These are phyloP conservation scores for Nomada ferruginata DNA, from an alignment of 2,888 invertebrate species.

Conservation along the genomic window DNA sequence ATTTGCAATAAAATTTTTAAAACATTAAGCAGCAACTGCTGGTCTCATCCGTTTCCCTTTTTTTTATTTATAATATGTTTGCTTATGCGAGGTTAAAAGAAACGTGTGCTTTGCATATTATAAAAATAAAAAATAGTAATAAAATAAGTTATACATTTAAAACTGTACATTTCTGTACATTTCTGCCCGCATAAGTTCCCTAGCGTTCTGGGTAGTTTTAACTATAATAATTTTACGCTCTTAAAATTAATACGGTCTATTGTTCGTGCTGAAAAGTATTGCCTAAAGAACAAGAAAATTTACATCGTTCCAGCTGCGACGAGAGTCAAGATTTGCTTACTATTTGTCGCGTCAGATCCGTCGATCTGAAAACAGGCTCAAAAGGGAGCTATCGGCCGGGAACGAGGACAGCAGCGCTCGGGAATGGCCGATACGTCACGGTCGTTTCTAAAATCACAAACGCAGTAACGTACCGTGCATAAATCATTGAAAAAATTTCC, in stretches of 20 bases:
- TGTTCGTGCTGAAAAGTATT: not conserved
- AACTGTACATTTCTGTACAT: not conserved
- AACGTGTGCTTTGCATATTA: not conserved
- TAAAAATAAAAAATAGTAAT: not conserved
- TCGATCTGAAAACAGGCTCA: constrained; percentile 57
- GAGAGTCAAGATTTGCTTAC: constrained; percentile 34
- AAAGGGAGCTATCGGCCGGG: constrained; percentile 58
- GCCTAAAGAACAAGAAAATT: constrained; percentile 18
- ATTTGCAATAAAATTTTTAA: constrained; percentile 69
- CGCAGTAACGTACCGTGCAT: constrained; percentile 51
- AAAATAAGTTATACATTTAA: not conserved
- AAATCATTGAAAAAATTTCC: constrained; percentile 24
- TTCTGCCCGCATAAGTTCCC: not conserved
- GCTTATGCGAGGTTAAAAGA: not conserved
- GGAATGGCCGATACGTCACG: constrained; percentile 59
- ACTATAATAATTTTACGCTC: not conserved
- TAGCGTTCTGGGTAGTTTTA: not conserved
- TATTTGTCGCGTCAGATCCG: constrained; percentile 59
- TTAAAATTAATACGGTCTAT: not conserved
- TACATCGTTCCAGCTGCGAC: constrained; percentile 12
- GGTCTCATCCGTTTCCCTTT: not conserved
- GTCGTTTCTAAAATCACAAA: constrained; percentile 59
- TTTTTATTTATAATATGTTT: not conserved
- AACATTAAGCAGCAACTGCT: not conserved
- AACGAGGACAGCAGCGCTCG: constrained; percentile 59